Evolutionary conservation across 2,113 vertebrate genomes (phyloP), one percentile per base, ranked within the genome.

Genomic region (Baryphthengus martii): DNA sequence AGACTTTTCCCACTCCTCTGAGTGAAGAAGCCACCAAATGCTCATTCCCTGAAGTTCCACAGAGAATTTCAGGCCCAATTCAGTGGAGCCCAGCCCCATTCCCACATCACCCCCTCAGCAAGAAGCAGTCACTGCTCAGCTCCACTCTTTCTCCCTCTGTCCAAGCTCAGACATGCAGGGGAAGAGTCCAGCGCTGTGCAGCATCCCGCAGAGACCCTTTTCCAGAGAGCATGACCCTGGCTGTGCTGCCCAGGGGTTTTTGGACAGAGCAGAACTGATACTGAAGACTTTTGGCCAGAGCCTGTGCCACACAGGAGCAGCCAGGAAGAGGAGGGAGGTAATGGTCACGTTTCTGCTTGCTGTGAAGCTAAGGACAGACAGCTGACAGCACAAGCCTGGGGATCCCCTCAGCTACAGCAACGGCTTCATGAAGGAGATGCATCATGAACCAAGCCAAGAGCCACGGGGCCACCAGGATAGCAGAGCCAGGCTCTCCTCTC

Each of bases 161-260:
- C 59, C 6, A 1, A 66, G 45, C 35, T 26, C 12, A 1, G 3
- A 0, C 4, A 2, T 3, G 14, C 20, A 39, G 35, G 39, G 28
- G 47, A 50, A 82, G 49, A 37, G 37, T 67, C 72, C 59, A 45
- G 47, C 33, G 10, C 37, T 4, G 12, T 7, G 11, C 70, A 42
- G 52, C 58, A 58, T 26, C 52, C 14, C 13, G 0, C 13, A 42
- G 13, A 66, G 65, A 7, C 26, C n/a, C 49, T 52, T 35, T 37
- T 33, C 33, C n/a, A 24, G 25, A 56, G 29, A 35, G 29, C 4
- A 66, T 17, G 40, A 56, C 21, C n/a, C 66, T 33, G 49, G 18
- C 49, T 5, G 1, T 0, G 1, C 37, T 50, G 29, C 68, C 37
- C 17, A 13, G 44, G 31, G 13, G 4, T 21, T 24, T 61, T 31